Conservation (phyloP, 2,113 vertebrate species). For the Tympanuchus pallidicinctus region DNA sequence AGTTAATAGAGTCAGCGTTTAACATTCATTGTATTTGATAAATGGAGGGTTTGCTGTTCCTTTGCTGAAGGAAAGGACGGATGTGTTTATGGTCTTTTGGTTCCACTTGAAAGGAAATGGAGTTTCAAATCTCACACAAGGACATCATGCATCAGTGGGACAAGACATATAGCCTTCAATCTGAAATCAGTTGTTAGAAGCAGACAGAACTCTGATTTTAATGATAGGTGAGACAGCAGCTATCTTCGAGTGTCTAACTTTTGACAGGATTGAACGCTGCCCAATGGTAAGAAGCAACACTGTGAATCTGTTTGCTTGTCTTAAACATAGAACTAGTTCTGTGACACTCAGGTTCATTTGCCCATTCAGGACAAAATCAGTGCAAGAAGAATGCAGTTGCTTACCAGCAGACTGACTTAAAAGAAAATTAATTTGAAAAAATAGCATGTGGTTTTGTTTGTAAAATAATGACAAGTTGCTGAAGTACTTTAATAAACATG, state of each 20-base stretch:
- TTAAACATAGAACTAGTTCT: not conserved
- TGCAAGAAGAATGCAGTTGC: not conserved
- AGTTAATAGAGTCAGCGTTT: conserved; percentile 34
- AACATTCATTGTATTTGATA: conserved; percentile 55
- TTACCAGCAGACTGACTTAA: not conserved
- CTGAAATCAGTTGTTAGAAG: conserved; percentile 27
- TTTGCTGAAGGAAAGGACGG: conserved; percentile 30
- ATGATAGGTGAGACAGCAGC: not conserved
- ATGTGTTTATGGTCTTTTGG: conserved; percentile 7
- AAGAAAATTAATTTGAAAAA: not conserved
- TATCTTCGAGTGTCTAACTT: not conserved
- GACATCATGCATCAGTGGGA: not conserved
- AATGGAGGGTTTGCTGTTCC: conserved; percentile 38
- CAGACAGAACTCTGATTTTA: not conserved
- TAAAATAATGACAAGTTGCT: not conserved
- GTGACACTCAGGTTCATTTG: not conserved
- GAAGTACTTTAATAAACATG: not conserved
- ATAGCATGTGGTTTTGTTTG: not conserved
- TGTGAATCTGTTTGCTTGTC: not conserved
- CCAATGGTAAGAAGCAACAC: not conserved
- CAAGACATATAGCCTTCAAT: not conserved
- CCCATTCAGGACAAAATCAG: not conserved
- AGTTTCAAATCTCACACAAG: conserved; percentile 27
- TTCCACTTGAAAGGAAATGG: conserved; percentile 4
- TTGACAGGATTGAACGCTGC: not conserved